These are phyloP conservation scores for Temnothorax ravouxi DNA, from an alignment of 2,888 invertebrate species.

Conservation along the genomic window DNA sequence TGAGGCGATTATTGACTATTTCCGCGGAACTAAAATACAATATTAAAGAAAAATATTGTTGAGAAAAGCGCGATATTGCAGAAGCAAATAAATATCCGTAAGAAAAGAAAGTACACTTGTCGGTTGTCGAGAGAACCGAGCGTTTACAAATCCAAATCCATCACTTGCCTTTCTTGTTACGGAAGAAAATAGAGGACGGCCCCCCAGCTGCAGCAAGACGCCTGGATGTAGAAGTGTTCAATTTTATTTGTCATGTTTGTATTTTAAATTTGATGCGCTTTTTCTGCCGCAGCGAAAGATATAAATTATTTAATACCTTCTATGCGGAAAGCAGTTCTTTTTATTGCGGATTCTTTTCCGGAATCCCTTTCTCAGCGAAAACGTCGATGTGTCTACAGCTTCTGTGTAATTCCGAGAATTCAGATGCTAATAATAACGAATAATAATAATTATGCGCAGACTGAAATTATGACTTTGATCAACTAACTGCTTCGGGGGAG, in stretches of 20 bases:
- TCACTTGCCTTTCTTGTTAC: slow-evolving; percentile 18
- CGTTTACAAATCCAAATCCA: slow-evolving; percentile 27
- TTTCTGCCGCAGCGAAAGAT: not conserved
- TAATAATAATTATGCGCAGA: not conserved
- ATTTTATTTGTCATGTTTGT: slow-evolving; percentile 17
- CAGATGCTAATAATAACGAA: not conserved
- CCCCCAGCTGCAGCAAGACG: not conserved
- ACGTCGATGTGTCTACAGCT: not conserved
- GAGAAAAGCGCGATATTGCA: not conserved
- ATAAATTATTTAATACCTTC: slow-evolving; percentile 27
- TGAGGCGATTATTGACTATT: slow-evolving; percentile 4
- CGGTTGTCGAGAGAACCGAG: slow-evolving; percentile 12
- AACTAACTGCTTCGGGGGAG: not conserved
- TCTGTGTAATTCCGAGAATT: not conserved
- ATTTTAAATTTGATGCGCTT: not conserved
- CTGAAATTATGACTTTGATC: not conserved
- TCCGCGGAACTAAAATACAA: not conserved
- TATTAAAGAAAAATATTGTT: not conserved
- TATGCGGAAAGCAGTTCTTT: not conserved
- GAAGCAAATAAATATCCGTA: not conserved
- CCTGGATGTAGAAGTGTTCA: not conserved
- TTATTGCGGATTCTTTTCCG: not conserved
- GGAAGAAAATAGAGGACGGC: not conserved
- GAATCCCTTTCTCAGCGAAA: not conserved
- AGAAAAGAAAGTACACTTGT: not conserved